A percentile compares a stretch with the other conserved stretches of the same genome.
Conservation (phyloP, 2,888 invertebrate genomes). For the Ophion obscuratus region DNA sequence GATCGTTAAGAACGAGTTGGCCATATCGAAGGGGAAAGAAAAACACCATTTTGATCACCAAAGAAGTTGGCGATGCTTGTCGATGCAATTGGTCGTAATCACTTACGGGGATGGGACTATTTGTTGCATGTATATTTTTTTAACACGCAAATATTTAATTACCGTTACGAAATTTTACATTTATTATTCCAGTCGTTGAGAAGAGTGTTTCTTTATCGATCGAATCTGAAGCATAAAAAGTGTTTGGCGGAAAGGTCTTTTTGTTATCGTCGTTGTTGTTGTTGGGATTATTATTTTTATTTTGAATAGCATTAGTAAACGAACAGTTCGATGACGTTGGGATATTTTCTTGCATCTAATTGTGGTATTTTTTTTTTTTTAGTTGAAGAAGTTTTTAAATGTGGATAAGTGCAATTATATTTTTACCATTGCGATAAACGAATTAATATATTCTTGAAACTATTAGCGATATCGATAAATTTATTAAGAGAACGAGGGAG, state of each 20-base stretch:
- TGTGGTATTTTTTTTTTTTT: slow-evolving; percentile 11
- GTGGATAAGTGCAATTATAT: slow-evolving; percentile 61
- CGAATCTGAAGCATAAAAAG: not conserved
- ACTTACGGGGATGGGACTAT: not conserved
- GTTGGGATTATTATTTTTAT: not conserved
- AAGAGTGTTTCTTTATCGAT: not conserved
- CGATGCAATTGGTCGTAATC: not conserved
- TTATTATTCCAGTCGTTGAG: slow-evolving; percentile 11
- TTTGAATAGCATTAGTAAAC: not conserved
- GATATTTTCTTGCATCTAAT: slow-evolving; percentile 1
- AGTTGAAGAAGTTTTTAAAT: not conserved
- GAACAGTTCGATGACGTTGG: not conserved
- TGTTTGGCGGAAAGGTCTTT: not conserved
- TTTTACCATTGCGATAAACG: slow-evolving; percentile 55
- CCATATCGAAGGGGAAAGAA: not conserved
- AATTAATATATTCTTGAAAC: slow-evolving; percentile 65
- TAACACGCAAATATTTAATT: not conserved
- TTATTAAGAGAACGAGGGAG: not conserved
- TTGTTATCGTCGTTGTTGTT: not conserved
- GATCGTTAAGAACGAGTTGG: slow-evolving; percentile 1
- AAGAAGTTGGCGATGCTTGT: slow-evolving; percentile 9
- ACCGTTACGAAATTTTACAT: slow-evolving; percentile 16
- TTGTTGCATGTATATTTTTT: not conserved
- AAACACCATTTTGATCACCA: not conserved
- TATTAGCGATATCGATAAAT: slow-evolving; percentile 12